Base-by-base conservation (phyloP, 2,113 vertebrate species). In the Eulacestoma nigropectus region DNA sequence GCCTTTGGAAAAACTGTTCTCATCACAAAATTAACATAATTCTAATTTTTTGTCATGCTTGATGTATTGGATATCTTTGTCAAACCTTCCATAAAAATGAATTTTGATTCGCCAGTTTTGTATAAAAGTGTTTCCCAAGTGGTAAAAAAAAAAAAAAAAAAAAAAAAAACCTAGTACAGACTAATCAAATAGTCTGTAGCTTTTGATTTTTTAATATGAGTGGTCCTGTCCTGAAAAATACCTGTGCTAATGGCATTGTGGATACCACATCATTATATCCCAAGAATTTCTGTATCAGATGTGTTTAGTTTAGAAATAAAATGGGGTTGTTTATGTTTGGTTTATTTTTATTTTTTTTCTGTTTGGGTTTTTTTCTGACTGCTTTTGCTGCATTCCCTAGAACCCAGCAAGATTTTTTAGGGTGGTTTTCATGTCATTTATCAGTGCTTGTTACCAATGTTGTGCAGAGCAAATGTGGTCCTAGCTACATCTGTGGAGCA, bases 281-380 rank as follows among this genome's bases (percentile, higher is more conserved):
- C 27, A 83, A 80, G 27, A 64, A 77, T 70, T 86, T 94, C 39
- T 63, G 3, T 22, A 30, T 42, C 18, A 33, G 47, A 55, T 50
- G 6, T 52, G 6, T 4, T 76, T 29, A 32, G 29, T 30, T 84
- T 65, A 69, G 8, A 76, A 76, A 91, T 52, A 68, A 91, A 87
- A 72, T 46, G 9, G 3, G 1, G 1, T 7, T 7, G 2, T 17
- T 60, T 18, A 37, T 27, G 0, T 12, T 33, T 72, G 4, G 19
- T 55, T 49, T 67, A 6, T 12, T 50, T 78, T 46, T 39, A 1
- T 2, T 1, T 11, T 82, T 73, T 8, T 10, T 55, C 32, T 59
- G 3, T 26, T 49, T 35, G 4, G 1, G 1, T 0, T 5, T 50
- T 75, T 62, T 64, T 11, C 69, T 75, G 16, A 41, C 14, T 85